Base-by-base conservation (phyloP, 2,888 invertebrate species). In the Drosophila falleni region DNA sequence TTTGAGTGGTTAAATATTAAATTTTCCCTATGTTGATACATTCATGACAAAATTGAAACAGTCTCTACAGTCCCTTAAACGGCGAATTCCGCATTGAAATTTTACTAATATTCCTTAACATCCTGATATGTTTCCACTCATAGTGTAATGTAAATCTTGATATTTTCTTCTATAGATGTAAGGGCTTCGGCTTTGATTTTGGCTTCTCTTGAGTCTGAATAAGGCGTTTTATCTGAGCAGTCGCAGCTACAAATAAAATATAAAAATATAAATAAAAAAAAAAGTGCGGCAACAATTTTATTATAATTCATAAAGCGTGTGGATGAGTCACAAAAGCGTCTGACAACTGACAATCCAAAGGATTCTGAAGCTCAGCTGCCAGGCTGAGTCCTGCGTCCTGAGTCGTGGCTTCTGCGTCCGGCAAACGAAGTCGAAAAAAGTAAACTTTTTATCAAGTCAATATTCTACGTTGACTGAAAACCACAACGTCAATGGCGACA, bases 361-460 rank as follows among this genome's bases (percentile, higher is more conserved):
- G 61, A 69, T 58, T 59, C 33, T 42, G 64, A 23, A 29, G 62
- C 60, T 44, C 46, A 19, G 35, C 56, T 58, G 35, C 44, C 29
- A 13, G n/a, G 9, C 35, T 5, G 29, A 29, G 39, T 35, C 19
- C 35, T 5, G 35, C 5, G n/a, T 29, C 33, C 33, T 47, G 8
- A 29, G 23, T 46, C 31, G 54, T 23, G 50, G 1, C 5, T 31
- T 10, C 37, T n/a, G 49, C 39, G 71, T 59, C 68, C 75, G 56
- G 72, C 67, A 75, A 73, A 78, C 78, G 69, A 76, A 80, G 78
- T 78, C 69, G 64, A 73, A 80, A 70, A 63, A 71, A 55, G 67
- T 74, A 65, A 85, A 87, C 80, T 81, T 87, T 83, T 85, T 87
- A 81, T 85, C 75, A 86, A 86, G 87, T 87, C 86, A 87, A 86